Conservation (phyloP, 1,140 invertebrate species). For the Arctopsyche grandis region DNA sequence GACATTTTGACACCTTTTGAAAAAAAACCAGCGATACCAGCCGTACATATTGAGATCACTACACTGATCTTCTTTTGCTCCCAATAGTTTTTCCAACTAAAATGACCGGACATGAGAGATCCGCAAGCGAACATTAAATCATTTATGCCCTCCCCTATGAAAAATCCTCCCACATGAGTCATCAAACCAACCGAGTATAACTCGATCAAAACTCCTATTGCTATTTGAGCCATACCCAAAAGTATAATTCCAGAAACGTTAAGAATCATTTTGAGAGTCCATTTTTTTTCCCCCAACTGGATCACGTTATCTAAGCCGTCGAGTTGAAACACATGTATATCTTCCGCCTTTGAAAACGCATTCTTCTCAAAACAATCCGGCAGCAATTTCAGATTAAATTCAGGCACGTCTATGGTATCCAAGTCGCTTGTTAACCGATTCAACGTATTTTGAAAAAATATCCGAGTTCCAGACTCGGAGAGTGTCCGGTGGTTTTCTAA, state of each 20-base stretch:
- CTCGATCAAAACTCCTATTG: not conserved
- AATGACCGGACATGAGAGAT: not conserved
- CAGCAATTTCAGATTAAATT: not conserved
- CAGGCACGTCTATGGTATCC: not conserved
- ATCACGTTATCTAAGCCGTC: not conserved
- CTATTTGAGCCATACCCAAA: not conserved
- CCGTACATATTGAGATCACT: not conserved
- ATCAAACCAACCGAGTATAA: not conserved
- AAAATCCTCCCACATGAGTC: not conserved
- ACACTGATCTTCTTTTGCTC: not conserved
- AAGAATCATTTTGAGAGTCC: not conserved
- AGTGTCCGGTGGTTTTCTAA: not conserved
- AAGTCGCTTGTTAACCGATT: not conserved
- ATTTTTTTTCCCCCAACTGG: not conserved
- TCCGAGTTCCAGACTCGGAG: too few relatives aligned
- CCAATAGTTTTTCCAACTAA: not conserved
- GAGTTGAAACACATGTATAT: not conserved
- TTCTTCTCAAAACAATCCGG: not conserved
- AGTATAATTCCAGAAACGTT: not conserved
- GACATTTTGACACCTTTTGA: not conserved
- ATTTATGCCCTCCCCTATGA: not conserved
- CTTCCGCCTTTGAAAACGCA: not conserved
- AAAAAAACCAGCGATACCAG: not conserved
- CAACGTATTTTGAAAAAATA: not conserved
- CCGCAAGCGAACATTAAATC: not conserved